These are phyloP conservation scores for Felis chaus DNA, from an alignment of 2,113 vertebrate species.

Conservation along the genomic window DNA sequence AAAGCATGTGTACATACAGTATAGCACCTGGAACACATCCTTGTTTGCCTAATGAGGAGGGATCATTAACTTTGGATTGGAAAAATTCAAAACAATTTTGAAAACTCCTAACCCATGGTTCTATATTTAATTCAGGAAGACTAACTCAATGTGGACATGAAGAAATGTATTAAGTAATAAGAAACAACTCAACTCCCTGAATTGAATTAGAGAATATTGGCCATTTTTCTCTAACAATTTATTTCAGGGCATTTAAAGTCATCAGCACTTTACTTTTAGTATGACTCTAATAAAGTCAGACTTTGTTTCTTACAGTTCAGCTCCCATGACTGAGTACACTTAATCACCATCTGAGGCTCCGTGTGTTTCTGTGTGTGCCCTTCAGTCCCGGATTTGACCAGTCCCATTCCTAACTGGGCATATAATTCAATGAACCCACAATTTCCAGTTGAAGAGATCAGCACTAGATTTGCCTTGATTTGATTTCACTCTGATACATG, in stretches of 20 bases:
- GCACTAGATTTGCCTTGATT: not conserved
- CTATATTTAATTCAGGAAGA: conserved; percentile 5
- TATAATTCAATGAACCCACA: not conserved
- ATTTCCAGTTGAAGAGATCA: not conserved
- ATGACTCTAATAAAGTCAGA: not conserved
- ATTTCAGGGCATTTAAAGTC: not conserved
- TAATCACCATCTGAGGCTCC: not conserved
- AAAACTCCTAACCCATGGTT: not conserved
- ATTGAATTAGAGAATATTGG: not conserved
- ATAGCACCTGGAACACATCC: not conserved
- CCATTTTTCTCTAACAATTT: not conserved
- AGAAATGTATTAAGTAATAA: conserved; percentile 14
- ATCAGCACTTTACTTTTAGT: not conserved
- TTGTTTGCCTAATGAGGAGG: not conserved
- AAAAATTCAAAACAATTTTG: not conserved
- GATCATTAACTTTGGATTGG: not conserved
- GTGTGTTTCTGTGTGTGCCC: not conserved
- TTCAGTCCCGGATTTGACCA: not conserved
- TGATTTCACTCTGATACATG: not conserved
- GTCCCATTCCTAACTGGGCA: not conserved
- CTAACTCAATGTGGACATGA: not conserved
- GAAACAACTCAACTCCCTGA: not conserved
- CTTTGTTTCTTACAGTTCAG: not conserved
- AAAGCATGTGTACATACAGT: not conserved
- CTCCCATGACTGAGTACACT: not conserved